A percentile compares a stretch with the other conserved stretches of the same genome.
These are phyloP conservation scores for Scyliorhinus canicula DNA, from an alignment of 2,797 vertebrate species.

Conservation along the genomic window DNA sequence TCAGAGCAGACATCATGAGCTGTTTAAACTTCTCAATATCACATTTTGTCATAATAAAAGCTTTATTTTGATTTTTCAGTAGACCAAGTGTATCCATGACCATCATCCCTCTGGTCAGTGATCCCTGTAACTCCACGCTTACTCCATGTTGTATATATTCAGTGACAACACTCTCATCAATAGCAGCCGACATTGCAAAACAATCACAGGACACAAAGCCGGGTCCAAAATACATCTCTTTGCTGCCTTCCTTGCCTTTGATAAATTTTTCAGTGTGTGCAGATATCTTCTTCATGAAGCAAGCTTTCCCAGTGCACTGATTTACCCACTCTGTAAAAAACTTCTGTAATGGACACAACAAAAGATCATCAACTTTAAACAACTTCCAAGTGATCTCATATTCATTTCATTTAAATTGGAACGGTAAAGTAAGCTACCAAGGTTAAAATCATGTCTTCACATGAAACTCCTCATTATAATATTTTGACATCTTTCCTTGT, in stretches of 20 bases:
- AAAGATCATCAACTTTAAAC: background rate
- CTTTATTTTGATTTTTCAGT: constrained; percentile 56
- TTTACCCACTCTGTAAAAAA: constrained; percentile 59
- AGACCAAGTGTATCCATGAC: constrained; percentile 52
- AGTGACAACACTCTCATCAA: constrained; percentile 56
- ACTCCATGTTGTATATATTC: constrained; percentile 54
- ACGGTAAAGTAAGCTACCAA: background rate
- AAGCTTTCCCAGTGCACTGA: constrained; percentile 55
- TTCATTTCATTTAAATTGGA: background rate
- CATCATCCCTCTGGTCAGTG: constrained; percentile 61
- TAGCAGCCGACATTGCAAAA: constrained; percentile 60
- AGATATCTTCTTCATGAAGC: constrained; percentile 62
- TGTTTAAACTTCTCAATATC: constrained; percentile 52
- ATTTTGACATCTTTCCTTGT: background rate
- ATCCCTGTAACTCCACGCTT: constrained; percentile 60
- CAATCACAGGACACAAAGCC: constrained; percentile 65
- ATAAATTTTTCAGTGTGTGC: constrained; percentile 59
- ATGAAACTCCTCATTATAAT: background rate
- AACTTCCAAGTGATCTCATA: background rate
- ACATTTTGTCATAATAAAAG: constrained; percentile 57
- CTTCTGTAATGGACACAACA: constrained; percentile 50
- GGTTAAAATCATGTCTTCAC: background rate
- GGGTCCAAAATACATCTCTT: constrained; percentile 53
- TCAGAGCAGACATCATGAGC: constrained; percentile 55
- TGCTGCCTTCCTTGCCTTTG: constrained; percentile 44